Evolutionary conservation across 2,113 vertebrate species (phyloP).

Genomic region (Menura novaehollandiae): DNA sequence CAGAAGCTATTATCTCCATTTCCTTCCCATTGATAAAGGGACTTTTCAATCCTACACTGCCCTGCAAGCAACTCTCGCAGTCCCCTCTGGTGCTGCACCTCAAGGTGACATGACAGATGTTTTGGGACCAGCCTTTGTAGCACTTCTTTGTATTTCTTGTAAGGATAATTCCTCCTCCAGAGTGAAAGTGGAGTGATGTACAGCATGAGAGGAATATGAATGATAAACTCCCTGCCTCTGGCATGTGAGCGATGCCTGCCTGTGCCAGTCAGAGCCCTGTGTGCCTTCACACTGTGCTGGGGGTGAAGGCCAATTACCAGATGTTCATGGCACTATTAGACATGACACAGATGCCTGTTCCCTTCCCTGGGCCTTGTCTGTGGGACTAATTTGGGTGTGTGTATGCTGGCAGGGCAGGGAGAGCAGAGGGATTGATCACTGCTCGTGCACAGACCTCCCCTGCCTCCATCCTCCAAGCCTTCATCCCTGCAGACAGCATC

Average conservation of each 20-base stretch:
- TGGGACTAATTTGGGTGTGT: not conserved
- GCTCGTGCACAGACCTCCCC: rapidly evolving
- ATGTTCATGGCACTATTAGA: not conserved
- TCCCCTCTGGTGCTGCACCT: not conserved
- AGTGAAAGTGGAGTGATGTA: not conserved
- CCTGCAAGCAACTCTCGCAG: not conserved
- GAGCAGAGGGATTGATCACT: not conserved
- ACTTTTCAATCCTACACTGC: not conserved
- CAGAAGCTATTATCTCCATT: not conserved
- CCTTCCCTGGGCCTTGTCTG: not conserved
- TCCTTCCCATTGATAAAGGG: not conserved
- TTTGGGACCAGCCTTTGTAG: not conserved
- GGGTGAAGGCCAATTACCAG: not conserved
- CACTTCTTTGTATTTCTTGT: not conserved
- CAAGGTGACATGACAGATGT: rapidly evolving
- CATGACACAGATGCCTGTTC: not conserved
- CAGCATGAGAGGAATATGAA: not conserved
- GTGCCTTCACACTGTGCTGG: not conserved
- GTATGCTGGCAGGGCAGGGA: not conserved
- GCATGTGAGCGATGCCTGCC: not conserved
- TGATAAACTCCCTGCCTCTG: not conserved
- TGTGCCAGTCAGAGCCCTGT: rapidly evolving
- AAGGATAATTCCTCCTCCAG: not conserved
- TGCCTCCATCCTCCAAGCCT: not conserved
- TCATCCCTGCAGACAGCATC: not conserved